Evolutionary conservation across 2,797 vertebrate species (phyloP).

Genomic region (Sparus aurata): DNA sequence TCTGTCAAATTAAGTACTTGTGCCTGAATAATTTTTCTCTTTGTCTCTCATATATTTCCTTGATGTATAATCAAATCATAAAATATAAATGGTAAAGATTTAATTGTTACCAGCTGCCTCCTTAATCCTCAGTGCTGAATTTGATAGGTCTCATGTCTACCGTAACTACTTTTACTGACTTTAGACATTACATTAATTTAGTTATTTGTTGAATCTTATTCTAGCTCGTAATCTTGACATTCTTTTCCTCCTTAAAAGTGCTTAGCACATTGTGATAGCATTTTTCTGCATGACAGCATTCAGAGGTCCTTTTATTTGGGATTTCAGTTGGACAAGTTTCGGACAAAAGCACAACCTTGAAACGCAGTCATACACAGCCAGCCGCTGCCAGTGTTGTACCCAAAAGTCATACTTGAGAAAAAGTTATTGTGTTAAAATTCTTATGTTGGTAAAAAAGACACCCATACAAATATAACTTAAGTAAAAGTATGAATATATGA

Average conservation of each 20-base stretch:
- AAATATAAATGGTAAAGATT: not conserved
- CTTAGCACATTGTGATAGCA: accelerated
- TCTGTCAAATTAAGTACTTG: constrained; percentile 9
- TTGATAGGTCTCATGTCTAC: not conserved
- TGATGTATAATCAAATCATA: not conserved
- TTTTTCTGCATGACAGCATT: not conserved
- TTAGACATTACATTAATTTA: not conserved
- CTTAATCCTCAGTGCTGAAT: not conserved
- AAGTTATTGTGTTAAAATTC: too few species aligned
- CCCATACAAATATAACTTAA: too few species aligned
- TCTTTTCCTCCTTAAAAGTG: not conserved
- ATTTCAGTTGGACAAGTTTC: not conserved
- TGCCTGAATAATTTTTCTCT: constrained; percentile 3
- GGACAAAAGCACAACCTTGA: not conserved
- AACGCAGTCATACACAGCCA: too few species aligned
- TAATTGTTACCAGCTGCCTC: not conserved
- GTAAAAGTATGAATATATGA: too few species aligned
- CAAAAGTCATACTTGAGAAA: too few species aligned
- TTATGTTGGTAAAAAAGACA: too few species aligned
- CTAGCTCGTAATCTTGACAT: not conserved
- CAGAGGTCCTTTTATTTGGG: not conserved
- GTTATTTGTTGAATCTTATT: not conserved
- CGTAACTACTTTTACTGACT: not conserved
- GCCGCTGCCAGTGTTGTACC: not conserved
- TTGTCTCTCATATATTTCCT: not conserved